phyloP scores from a whole-genome alignment of 2,797 vertebrate genomes.

The Danio kyathit region DNA sequence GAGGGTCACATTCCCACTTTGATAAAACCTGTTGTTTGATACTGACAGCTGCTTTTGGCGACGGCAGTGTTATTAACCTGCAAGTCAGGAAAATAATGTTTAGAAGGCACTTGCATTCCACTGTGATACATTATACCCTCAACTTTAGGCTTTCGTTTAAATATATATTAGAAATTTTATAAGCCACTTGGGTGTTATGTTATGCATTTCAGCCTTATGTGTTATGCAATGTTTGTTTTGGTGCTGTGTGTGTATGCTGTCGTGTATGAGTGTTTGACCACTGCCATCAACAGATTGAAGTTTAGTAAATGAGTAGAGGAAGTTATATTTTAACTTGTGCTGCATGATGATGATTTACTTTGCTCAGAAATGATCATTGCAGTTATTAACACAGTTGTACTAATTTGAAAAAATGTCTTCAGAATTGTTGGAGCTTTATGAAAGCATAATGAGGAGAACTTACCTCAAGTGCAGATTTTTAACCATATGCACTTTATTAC shows the following conservation, averaged over 20 bases:
- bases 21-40: conserved; percentile 33
- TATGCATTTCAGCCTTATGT: background rate
- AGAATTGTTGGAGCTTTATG: too few relatives aligned
- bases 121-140: conserved; percentile 23
- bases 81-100: background rate
- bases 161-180: background rate
- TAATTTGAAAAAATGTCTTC: too few relatives aligned
- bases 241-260: background rate
- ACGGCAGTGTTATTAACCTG: background rate
- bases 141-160: background rate
- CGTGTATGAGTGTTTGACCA: background rate
- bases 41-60: conserved; percentile 6
- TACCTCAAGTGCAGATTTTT: too few relatives aligned
- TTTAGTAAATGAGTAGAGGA: too few relatives aligned
- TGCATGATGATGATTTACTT: too few relatives aligned
- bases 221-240: background rate
- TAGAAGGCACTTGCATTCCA: background rate
- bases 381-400: too few relatives aligned
- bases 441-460: too few relatives aligned
- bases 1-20: conserved; percentile 22
- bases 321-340: too few relatives aligned
- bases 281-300: background rate
- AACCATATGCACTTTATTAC: too few relatives aligned
- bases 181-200: background rate
- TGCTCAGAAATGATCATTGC: too few relatives aligned